Conservation (phyloP, 2,888 invertebrate genomes). For the Ethmia dodecea region DNA sequence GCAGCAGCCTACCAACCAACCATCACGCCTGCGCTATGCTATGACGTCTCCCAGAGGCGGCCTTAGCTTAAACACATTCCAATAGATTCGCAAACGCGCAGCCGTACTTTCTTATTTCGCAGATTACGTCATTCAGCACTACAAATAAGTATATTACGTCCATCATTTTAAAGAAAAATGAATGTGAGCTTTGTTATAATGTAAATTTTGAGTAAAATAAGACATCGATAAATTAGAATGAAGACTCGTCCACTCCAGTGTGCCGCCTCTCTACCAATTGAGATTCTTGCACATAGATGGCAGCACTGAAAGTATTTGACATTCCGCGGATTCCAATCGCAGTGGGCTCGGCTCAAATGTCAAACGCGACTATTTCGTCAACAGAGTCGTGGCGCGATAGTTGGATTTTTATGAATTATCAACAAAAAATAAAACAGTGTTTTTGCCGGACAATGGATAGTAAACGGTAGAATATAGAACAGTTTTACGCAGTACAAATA, state of each 20-base stretch:
- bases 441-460: slow-evolving; percentile 62
- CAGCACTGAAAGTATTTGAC: slow-evolving; percentile 82
- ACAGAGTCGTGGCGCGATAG: slow-evolving; percentile 75
- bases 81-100: slow-evolving; percentile 48
- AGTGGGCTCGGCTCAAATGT: slow-evolving; percentile 85
- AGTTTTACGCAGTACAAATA: slow-evolving; percentile 48
- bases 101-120: slow-evolving; percentile 37
- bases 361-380: slow-evolving; percentile 81
- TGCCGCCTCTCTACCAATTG: slow-evolving; percentile 51
- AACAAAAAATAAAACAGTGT: slow-evolving; percentile 64
- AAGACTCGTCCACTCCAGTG: slow-evolving; percentile 40
- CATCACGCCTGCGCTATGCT: slow-evolving; percentile 42
- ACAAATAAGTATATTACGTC: too few relatives aligned
- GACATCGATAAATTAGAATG: slow-evolving; percentile 10
- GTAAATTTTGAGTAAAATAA: not conserved
- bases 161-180: too few relatives aligned
- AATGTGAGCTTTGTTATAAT: too few relatives aligned
- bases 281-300: slow-evolving; percentile 77
- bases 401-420: slow-evolving; percentile 72
- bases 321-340: slow-evolving; percentile 81
- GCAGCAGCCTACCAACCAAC: slow-evolving; percentile 56
- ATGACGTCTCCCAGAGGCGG: slow-evolving; percentile 59
- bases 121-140: slow-evolving; percentile 7
- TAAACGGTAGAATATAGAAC: slow-evolving; percentile 53
- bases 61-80: slow-evolving; percentile 62